Base-by-base conservation (phyloP, 2,888 invertebrate species). In the Aporophyla nigra region DNA sequence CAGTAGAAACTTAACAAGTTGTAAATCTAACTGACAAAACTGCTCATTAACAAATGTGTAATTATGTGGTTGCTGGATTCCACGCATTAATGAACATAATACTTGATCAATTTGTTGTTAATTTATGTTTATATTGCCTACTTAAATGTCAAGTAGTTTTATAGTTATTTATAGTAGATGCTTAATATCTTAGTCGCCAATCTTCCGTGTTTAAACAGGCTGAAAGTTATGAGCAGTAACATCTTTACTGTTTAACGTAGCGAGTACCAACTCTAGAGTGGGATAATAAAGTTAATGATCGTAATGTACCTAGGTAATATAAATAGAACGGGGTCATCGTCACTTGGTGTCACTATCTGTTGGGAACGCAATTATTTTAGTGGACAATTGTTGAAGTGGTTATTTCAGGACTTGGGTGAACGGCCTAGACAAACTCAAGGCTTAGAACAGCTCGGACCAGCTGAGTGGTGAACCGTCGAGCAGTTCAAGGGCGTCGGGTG, bases 401-500 rank as follows among this genome's bases (percentile, higher is more conserved):
- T 91, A 91, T 91, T 91, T 92, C 91, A 93, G 91, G 90, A 90
- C 83, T 90, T 92, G 90, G 96, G 95, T 95, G 95, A 95, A 95
- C 87, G 95, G 92, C 95, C 95, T 95, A 95, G 93, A 90, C 93
- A 83, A 83, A 86, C 88, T 93, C 95, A 95, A 96, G 95, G 95
- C 93, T 92, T 94, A 92, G 93, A 94, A 91, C 93, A 91, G 92
- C 90, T 91, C 83, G 88, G 90, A 92, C 93, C 96, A 95, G 95
- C 94, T 94, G 94, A 93, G 93, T 93, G 90, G 91, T 95, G 95
- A 94, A 94, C 95, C 90, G 93, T 88, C 92, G 91, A 90, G 73
- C 91, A 93, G 96, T 96, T 96, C 96, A 96, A 96, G 96, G 96
- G 93, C 95, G 88, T 87, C 93, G 92, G 96, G 96, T 96, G 96